Evolutionary conservation across 2,888 invertebrate species (phyloP).

Genomic region (Chironomus tentans): DNA sequence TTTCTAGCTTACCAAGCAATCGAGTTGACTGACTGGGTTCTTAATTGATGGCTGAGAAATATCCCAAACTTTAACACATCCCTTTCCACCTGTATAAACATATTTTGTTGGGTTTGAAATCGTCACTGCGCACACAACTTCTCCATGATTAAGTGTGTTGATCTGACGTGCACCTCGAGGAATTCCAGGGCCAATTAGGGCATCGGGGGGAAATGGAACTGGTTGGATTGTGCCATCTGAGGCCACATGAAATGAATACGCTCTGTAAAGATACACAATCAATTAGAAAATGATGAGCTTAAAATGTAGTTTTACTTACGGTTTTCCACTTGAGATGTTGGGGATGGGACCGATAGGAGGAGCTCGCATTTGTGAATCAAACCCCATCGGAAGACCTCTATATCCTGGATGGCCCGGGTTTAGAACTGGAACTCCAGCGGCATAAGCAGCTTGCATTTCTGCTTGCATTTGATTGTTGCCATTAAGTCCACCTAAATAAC

Average conservation of each 20-base stretch:
- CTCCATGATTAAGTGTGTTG: constrained; percentile 87
- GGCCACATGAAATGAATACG: constrained; percentile 90
- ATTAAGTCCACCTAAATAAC: constrained; percentile 47
- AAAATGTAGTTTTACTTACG: constrained; percentile 53
- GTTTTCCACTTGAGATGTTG: constrained; percentile 72
- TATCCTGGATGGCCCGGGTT: constrained; percentile 48
- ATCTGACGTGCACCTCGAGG: constrained; percentile 88
- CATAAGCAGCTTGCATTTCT: constrained; percentile 49
- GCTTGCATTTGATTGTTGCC: constrained; percentile 48
- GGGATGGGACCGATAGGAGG: constrained; percentile 42
- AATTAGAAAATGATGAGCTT: constrained; percentile 28
- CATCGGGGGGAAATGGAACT: constrained; percentile 90
- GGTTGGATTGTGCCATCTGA: constrained; percentile 84
- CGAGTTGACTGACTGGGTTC: constrained; percentile 81
- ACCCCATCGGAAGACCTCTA: constrained; percentile 48
- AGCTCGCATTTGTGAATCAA: constrained; percentile 59
- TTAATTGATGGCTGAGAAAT: constrained; percentile 81
- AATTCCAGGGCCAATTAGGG: constrained; percentile 85
- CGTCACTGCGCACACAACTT: constrained; percentile 95
- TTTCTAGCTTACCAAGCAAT: constrained; percentile 81
- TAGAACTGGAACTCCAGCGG: constrained; percentile 51
- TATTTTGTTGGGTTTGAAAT: constrained; percentile 88
- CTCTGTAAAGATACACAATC: constrained; percentile 49
- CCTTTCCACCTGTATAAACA: constrained; percentile 93
- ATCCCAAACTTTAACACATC: constrained; percentile 97